Conservation (phyloP, 1,140 invertebrate genomes). For the Lepidostoma basale region DNA sequence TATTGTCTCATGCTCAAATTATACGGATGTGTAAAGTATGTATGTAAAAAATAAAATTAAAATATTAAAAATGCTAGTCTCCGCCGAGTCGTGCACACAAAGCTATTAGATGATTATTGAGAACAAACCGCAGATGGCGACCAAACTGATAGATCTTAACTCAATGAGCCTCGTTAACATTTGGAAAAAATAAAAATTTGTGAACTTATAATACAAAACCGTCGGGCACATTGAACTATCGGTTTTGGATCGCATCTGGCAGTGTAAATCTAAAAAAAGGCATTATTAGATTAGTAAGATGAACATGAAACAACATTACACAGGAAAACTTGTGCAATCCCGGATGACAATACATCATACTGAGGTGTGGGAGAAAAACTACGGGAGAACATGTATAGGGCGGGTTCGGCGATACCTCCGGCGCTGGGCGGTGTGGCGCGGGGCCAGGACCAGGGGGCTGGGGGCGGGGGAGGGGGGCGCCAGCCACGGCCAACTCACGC, state of each 20-base stretch:
- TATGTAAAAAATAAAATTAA: slow-evolving; percentile 37
- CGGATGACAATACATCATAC: slow-evolving; percentile 40
- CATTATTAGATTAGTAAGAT: slow-evolving; percentile 44
- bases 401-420: slow-evolving; percentile 51
- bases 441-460: slow-evolving; percentile 54
- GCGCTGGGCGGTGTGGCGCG: slow-evolving; percentile 51
- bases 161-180: too few relatives aligned
- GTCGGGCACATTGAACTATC: slow-evolving; percentile 9
- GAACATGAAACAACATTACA: slow-evolving; percentile 44
- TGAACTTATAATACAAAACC: too few relatives aligned
- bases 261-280: slow-evolving; percentile 45
- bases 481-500: slow-evolving; percentile 63
- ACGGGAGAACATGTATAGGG: slow-evolving; percentile 30
- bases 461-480: slow-evolving; percentile 60
- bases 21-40: slow-evolving; percentile 24
- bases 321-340: slow-evolving; percentile 46
- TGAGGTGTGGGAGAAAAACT: slow-evolving; percentile 34
- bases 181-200: not conserved
- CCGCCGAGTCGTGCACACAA: slow-evolving; percentile 46
- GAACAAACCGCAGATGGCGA: slow-evolving; percentile 44
- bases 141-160: slow-evolving; percentile 34
- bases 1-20: slow-evolving; percentile 38
- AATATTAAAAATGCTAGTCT: slow-evolving; percentile 46
- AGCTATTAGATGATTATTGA: slow-evolving; percentile 47
- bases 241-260: slow-evolving; percentile 41